These are phyloP conservation scores for Tiaroga cobitis DNA, from an alignment of 2,797 vertebrate genomes.

Conservation along the genomic window DNA sequence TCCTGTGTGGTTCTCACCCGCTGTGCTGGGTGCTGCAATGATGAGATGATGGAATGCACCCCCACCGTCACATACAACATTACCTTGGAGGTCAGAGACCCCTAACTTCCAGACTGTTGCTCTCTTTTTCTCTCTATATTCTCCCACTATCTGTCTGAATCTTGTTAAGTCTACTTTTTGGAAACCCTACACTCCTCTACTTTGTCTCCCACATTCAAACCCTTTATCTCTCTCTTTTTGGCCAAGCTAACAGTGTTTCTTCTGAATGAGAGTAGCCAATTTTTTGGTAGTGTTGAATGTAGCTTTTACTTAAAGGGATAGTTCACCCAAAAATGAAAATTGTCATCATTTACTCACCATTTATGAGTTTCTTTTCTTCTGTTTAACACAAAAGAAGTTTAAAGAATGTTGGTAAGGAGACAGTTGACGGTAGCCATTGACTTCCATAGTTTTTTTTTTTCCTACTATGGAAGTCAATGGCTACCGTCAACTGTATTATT, in stretches of 20 bases:
- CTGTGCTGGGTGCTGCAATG: constrained; percentile 94
- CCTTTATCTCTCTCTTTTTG: neutral
- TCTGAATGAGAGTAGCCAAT: constrained; percentile 2
- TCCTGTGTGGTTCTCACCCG: constrained; percentile 94
- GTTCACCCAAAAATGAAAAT: neutral
- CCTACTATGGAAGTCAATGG: too few species aligned
- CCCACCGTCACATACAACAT: constrained; percentile 87
- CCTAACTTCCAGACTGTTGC: neutral
- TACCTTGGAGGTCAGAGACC: constrained; percentile 81
- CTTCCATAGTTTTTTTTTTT: too few species aligned
- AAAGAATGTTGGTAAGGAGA: neutral
- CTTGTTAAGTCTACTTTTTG: constrained; percentile 27
- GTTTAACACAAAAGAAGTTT: neutral
- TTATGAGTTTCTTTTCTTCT: neutral
- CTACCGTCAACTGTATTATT: neutral
- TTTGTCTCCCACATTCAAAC: constrained; percentile 7
- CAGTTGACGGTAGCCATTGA: too few species aligned
- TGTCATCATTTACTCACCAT: neutral
- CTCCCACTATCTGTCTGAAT: constrained; percentile 7
- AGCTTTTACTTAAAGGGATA: neutral
- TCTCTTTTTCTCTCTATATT: neutral
- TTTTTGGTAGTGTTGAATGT: neutral
- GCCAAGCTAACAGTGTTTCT: neutral
- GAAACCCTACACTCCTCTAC: constrained; percentile 24
- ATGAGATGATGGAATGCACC: constrained; percentile 91